Percentiles rank a stretch among this genome's conserved stretches.
Conservation (phyloP, 2,888 invertebrate species). For the Drosophila merina region DNA sequence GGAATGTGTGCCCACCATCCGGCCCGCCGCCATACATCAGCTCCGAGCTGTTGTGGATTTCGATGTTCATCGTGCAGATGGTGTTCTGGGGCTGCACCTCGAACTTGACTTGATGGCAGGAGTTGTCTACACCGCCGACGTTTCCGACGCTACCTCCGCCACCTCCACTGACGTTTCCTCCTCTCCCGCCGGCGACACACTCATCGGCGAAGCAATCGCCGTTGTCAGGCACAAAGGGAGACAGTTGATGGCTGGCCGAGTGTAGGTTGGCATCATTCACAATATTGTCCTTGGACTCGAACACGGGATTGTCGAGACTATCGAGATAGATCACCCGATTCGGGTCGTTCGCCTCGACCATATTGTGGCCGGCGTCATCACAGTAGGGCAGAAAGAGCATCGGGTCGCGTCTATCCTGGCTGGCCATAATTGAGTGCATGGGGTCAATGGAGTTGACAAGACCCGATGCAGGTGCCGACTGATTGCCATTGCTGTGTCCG, state of each 20-base stretch:
- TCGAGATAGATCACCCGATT: constrained; percentile 16
- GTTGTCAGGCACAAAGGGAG: constrained; percentile 57
- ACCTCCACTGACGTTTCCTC: not conserved
- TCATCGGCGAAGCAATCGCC: constrained; percentile 66
- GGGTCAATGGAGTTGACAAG: constrained; percentile 51
- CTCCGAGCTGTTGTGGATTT: constrained; percentile 73
- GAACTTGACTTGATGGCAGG: constrained; percentile 49
- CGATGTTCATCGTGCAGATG: constrained; percentile 81
- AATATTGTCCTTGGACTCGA: constrained; percentile 79
- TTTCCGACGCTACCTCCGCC: not conserved
- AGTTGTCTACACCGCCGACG: constrained; percentile 51
- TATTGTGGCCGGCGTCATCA: constrained; percentile 47
- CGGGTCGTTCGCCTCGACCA: constrained; percentile 37
- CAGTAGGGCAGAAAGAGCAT: constrained; percentile 52
- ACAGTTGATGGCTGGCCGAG: constrained; percentile 80
- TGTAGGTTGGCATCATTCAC: constrained; percentile 83
- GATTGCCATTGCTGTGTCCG: constrained; percentile 37
- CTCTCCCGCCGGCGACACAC: constrained; percentile 48
- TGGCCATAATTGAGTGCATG: constrained; percentile 41
- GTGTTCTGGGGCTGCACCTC: constrained; percentile 72
- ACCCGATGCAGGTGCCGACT: constrained; percentile 31
- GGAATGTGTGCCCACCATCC: constrained; percentile 72
- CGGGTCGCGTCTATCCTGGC: constrained; percentile 54
- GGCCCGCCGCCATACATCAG: constrained; percentile 54
- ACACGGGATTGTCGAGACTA: constrained; percentile 60